Conservation (phyloP, 2,888 invertebrate species). For the Crepidodera aurea region DNA sequence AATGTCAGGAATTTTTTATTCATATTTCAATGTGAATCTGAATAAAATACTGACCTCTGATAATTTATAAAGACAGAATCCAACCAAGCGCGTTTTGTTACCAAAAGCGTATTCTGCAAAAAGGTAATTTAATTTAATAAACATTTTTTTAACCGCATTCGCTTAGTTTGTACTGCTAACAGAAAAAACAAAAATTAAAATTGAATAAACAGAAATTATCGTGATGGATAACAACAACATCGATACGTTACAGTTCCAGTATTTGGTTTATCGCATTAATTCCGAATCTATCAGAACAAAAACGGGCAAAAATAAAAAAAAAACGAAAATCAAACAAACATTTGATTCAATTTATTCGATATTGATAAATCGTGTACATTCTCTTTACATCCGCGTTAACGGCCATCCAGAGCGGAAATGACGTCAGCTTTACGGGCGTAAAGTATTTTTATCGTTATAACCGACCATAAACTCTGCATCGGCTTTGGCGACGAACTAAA, state of each 20-base stretch:
- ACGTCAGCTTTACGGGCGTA: conserved; percentile 30
- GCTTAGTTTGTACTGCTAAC: neutral
- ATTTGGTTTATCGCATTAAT: conserved; percentile 3
- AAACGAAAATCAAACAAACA: conserved; percentile 23
- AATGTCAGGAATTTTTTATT: no score
- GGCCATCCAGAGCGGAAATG: conserved; percentile 25
- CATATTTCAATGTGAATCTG: no score
- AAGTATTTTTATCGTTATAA: conserved; percentile 34
- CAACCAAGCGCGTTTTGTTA: no score
- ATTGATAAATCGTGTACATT: conserved; percentile 34
- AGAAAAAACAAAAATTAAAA: neutral
- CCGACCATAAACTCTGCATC: conserved; percentile 22
- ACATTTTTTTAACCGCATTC: neutral
- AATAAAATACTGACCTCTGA: no score
- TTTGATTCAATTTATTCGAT: conserved; percentile 36
- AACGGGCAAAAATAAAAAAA: conserved; percentile 2
- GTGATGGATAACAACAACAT: neutral
- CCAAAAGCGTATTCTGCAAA: no score
- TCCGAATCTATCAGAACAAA: conserved; percentile 7
- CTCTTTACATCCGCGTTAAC: conserved; percentile 35
- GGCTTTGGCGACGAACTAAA: conserved; percentile 30
- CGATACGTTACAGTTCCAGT: neutral
- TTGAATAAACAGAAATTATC: neutral
- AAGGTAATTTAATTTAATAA: neutral
- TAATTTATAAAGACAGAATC: no score